Conservation (phyloP, 2,888 invertebrate species). For the Gasteruption jaculator region DNA sequence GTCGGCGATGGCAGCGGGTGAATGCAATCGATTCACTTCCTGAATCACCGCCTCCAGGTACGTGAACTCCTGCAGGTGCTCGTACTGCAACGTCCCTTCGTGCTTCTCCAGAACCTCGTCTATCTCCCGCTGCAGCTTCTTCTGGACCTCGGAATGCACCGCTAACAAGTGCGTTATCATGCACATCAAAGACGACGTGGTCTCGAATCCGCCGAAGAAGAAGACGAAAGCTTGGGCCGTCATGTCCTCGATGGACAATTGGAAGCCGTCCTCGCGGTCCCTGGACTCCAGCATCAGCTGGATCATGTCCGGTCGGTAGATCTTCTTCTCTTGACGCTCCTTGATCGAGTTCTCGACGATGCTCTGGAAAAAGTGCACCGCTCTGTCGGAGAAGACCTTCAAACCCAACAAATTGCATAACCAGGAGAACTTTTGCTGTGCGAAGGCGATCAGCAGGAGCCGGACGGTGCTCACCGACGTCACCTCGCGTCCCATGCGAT, state of each 20-base stretch:
- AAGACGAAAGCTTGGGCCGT: slow-evolving; percentile 48
- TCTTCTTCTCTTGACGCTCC: slow-evolving; percentile 21
- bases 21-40: slow-evolving; percentile 31
- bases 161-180: slow-evolving; percentile 27
- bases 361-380: slow-evolving; percentile 26
- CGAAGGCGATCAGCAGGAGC: slow-evolving; percentile 18
- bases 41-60: slow-evolving; percentile 55
- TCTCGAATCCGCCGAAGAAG: slow-evolving; percentile 32
- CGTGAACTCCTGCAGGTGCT: slow-evolving; percentile 49
- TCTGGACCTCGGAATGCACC: slow-evolving; percentile 48
- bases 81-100: slow-evolving; percentile 43
- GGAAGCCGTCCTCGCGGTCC: slow-evolving; percentile 2
- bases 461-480: slow-evolving; percentile 16
- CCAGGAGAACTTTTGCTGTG: slow-evolving; percentile 14
- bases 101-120: slow-evolving; percentile 28
- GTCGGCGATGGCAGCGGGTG: slow-evolving; percentile 31
- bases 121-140: slow-evolving; percentile 42
- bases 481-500: slow-evolving; percentile 20
- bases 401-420: too few relatives aligned
- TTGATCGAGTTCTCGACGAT: slow-evolving; percentile 19
- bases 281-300: slow-evolving; percentile 54
- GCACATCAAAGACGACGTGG: slow-evolving; percentile 25
- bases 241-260: slow-evolving; percentile 38
- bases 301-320: slow-evolving; percentile 51
- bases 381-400: too few relatives aligned